A percentile compares a stretch with the other conserved stretches of the same genome.
Conservation (phyloP, 2,113 vertebrate species). For the Psammodynastes pulverulentus region DNA sequence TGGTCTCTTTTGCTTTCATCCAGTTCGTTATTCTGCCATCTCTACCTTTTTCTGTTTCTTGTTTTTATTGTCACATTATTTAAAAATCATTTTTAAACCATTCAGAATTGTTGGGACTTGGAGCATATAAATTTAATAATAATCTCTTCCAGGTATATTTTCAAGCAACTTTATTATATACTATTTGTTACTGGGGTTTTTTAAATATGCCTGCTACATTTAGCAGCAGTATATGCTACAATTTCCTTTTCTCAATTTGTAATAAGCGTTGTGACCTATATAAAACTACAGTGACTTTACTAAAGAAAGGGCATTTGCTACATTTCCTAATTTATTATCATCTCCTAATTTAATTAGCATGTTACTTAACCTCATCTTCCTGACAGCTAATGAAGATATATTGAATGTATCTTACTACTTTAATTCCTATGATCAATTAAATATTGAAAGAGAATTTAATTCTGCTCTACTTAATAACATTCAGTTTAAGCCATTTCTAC, state of each 20-base stretch:
- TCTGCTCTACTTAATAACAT: background rate
- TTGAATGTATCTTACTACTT: conserved; percentile 13
- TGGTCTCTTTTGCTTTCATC: background rate
- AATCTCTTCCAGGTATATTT: background rate
- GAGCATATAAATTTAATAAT: background rate
- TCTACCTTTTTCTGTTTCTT: background rate
- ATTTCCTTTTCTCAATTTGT: conserved; percentile 5
- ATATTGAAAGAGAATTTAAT: conserved; percentile 21
- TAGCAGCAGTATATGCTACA: background rate
- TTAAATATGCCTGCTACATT: background rate
- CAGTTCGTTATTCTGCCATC: background rate
- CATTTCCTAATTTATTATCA: conserved; percentile 45
- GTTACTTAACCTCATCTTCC: conserved; percentile 42
- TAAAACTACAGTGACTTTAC: conserved; percentile 23
- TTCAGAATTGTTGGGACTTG: background rate
- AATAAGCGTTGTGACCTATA: conserved; percentile 18
- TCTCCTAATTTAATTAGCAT: conserved; percentile 55
- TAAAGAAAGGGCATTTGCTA: conserved; percentile 30
- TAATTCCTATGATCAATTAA: background rate
- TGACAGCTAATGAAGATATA: conserved; percentile 49
- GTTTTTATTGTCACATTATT: background rate
- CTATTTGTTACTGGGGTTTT: background rate
- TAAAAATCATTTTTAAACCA: background rate
- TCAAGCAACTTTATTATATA: background rate
- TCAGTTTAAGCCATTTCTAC: background rate